A percentile compares a stretch with the other conserved stretches of the same genome.
phyloP scores from a whole-genome alignment of 2,113 vertebrate genomes.

The Gallinago jamesoni region DNA sequence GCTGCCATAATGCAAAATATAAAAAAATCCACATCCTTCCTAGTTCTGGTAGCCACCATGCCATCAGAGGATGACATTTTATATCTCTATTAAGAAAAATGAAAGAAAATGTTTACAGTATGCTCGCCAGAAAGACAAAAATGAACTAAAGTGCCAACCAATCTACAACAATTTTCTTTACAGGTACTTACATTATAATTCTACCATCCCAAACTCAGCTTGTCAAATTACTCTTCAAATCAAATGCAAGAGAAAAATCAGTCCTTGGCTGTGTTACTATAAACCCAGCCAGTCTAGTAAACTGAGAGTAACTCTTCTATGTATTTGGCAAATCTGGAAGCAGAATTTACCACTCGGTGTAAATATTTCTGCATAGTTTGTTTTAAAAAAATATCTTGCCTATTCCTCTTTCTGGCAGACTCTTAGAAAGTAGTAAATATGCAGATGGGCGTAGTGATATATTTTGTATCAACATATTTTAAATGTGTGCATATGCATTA shows the following conservation, averaged over 20 bases:
- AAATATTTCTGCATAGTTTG: constrained; percentile 62
- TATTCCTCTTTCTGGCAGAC: constrained; percentile 49
- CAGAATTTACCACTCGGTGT: constrained; percentile 23
- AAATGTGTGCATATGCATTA: constrained; percentile 66
- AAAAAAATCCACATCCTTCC: background rate
- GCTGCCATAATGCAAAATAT: background rate
- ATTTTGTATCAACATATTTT: constrained; percentile 65
- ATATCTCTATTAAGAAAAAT: background rate
- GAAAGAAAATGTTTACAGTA: background rate
- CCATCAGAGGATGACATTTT: background rate
- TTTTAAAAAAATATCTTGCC: background rate
- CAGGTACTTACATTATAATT: background rate
- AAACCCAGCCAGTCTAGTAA: constrained; percentile 9
- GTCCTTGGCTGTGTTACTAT: constrained; percentile 1
- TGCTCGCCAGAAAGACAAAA: background rate
- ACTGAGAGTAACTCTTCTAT: constrained; percentile 42
- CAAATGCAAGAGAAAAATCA: constrained; percentile 17
- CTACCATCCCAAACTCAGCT: background rate
- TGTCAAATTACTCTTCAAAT: constrained; percentile 31
- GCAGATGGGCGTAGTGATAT: constrained; percentile 61
- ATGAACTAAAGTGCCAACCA: background rate
- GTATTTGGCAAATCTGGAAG: constrained; percentile 39
- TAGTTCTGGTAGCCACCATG: background rate
- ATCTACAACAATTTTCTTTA: background rate
- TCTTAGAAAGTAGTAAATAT: constrained; percentile 57